A percentile compares a stretch with the other conserved stretches of the same genome.
These are phyloP conservation scores for Chaetogeoica ovagalla DNA, from an alignment of 2,888 invertebrate species.

Conservation along the genomic window DNA sequence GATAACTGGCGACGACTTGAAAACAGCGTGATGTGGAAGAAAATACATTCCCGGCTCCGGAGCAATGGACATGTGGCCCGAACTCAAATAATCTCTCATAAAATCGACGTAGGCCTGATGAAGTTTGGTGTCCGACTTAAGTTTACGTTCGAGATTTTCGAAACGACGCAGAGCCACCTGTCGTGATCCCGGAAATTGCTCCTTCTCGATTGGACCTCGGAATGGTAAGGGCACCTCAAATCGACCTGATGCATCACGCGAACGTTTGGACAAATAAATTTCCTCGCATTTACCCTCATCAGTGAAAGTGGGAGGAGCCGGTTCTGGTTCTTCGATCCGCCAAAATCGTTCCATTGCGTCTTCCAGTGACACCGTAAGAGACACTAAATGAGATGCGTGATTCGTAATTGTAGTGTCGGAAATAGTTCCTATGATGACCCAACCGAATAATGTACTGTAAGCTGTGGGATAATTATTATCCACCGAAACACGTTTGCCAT, in stretches of 20 bases:
- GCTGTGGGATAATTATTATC: neutral
- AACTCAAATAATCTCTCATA: neutral
- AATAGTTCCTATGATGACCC: slow-evolving; percentile 7
- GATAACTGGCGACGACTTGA: slow-evolving; percentile 51
- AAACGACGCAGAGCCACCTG: no score
- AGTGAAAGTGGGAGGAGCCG: neutral
- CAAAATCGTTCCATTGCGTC: slow-evolving; percentile 15
- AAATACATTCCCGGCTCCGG: slow-evolving; percentile 36
- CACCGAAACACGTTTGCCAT: neutral
- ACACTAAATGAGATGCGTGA: neutral
- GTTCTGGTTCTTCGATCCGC: slow-evolving; percentile 33
- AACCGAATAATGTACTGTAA: slow-evolving; percentile 27
- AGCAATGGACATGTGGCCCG: neutral
- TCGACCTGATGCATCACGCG: neutral
- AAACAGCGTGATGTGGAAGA: slow-evolving; percentile 56
- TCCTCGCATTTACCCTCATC: slow-evolving; percentile 28
- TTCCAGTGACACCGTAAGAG: slow-evolving; percentile 4
- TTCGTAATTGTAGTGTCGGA: no score
- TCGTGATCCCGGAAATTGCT: neutral
- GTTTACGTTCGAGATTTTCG: neutral
- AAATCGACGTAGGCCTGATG: neutral
- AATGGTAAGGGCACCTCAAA: slow-evolving; percentile 31
- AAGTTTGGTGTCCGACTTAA: neutral
- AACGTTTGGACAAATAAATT: neutral
- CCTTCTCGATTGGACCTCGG: neutral